Percentiles rank a stretch among this genome's conserved stretches.
Conservation (phyloP, 2,113 vertebrate species). For the Parotia lawesii region DNA sequence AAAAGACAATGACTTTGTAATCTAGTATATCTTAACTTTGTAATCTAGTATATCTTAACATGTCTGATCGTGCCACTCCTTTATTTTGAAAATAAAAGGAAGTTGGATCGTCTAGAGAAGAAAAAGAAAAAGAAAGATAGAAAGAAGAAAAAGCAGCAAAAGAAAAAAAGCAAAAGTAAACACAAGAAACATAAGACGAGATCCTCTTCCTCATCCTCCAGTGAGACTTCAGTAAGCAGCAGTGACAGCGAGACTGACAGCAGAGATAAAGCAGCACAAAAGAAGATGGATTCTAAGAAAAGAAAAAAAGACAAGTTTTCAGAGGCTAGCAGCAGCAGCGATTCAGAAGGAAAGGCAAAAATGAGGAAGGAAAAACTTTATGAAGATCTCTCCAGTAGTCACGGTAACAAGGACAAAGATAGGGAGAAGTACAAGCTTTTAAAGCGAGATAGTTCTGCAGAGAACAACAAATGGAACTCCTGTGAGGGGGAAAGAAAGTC, state of each 20-base stretch:
- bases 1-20: background rate
- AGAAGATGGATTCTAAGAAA: slow-evolving; percentile 78
- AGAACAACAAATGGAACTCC: slow-evolving; percentile 61
- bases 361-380: slow-evolving; percentile 72
- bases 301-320: slow-evolving; percentile 76
- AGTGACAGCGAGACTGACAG: slow-evolving; percentile 77
- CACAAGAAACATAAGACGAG: slow-evolving; percentile 81
- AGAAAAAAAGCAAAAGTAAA: slow-evolving; percentile 83
- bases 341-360: slow-evolving; percentile 72
- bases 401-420: slow-evolving; percentile 63
- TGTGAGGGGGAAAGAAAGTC: slow-evolving; percentile 69
- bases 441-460: slow-evolving; percentile 53
- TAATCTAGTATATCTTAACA: background rate
- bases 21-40: background rate
- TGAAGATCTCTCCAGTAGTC: slow-evolving; percentile 66
- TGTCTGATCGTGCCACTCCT: slow-evolving; percentile 24
- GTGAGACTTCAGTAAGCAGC: slow-evolving; percentile 75
- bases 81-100: slow-evolving; percentile 78
- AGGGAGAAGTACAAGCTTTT: slow-evolving; percentile 58
- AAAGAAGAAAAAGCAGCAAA: slow-evolving; percentile 86
- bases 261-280: slow-evolving; percentile 73
- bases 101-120: slow-evolving; percentile 93
- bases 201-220: slow-evolving; percentile 69
- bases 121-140: slow-evolving; percentile 82
- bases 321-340: slow-evolving; percentile 69